Evolutionary conservation across 2,888 invertebrate genomes (phyloP), one percentile per base, ranked within the genome.

Genomic region (Chymomyza fuscimana): DNA sequence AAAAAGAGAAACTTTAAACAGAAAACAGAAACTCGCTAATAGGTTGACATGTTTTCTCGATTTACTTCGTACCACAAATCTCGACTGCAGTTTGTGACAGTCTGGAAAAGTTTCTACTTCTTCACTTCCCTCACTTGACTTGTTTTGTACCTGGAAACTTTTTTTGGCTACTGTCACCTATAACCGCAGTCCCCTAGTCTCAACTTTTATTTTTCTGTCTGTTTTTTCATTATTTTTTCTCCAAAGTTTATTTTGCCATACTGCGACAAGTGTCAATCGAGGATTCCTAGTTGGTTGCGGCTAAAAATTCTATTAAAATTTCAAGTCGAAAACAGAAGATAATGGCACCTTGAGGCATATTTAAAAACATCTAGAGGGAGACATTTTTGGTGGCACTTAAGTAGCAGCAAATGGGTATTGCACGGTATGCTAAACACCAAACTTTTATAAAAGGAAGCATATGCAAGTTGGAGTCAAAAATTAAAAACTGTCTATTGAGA

Each of bases 21-120:
- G 40, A 40, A 40, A 40, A 60, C 51, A 32, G 51, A 70, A 76
- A 76, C 63, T 74, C 69, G 62, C 50, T 16, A 73, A 65, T 29
- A 69, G 36, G n/a, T 59, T 36, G 65, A 73, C 58, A 70, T 66
- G 56, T 32, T 58, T 46, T 46, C 52, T 46, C 66, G 16, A 22
- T 52, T 64, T 54, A 29, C 12, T 6, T 36, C 2, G 12, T 12
- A 9, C 56, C 56, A 64, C 64, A 64, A 56, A 64, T 4, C 36
- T 71, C 70, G 69, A 56, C 74, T 74, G 73, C 76, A 74, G 63
- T 69, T 74, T 74, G 36, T 69, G 73, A 74, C 74, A 74, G 63
- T 65, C 62, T 74, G 69, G 63, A 32, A 59, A 74, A 74, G 63
- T 69, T 74, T 25, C 29, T 62, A 32, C 40, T 46, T 46, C 40